phyloP scores from a whole-genome alignment of 1,140 invertebrate species.

The Arctopsyche grandis region DNA sequence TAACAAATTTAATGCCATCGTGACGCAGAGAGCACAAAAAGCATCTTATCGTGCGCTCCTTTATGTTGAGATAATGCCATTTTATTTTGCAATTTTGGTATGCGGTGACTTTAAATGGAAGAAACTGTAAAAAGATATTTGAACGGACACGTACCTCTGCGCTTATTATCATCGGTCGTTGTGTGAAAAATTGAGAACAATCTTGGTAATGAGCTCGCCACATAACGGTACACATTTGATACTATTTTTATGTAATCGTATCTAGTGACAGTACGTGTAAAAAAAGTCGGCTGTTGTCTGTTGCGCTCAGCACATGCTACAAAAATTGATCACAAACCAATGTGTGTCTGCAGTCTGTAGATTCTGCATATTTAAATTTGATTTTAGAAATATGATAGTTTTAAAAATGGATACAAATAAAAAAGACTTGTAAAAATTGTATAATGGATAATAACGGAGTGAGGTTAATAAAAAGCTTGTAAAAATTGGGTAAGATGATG shows the following conservation, averaged over 20 bases:
- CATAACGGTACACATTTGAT: slow-evolving; percentile 44
- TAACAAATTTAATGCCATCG: slow-evolving; percentile 36
- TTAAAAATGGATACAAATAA: no score
- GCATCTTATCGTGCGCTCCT: slow-evolving; percentile 23
- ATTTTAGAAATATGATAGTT: no score
- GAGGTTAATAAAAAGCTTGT: no score
- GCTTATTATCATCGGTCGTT: slow-evolving; percentile 43
- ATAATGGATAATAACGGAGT: no score
- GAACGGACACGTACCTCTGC: slow-evolving; percentile 29
- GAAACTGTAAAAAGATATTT: slow-evolving; percentile 47
- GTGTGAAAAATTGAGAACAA: slow-evolving; percentile 50
- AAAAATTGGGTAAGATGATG: no score
- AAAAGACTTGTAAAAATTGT: no score
- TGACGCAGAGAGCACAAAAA: slow-evolving; percentile 40
- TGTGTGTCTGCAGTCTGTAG: no score
- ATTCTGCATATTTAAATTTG: no score
- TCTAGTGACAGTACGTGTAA: no score
- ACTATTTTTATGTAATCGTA: not conserved
- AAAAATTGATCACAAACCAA: no score
- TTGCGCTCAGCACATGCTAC: no score
- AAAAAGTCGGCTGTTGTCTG: no score
- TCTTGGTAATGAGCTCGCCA: slow-evolving; percentile 39
- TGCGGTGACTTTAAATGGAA: slow-evolving; percentile 34
- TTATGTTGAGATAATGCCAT: slow-evolving; percentile 39
- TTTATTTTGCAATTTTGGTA: slow-evolving; percentile 42